Percentiles rank a stretch among this genome's conserved stretches.
These are phyloP conservation scores for Megathymus violae DNA, from an alignment of 1,140 invertebrate species.

Conservation along the genomic window DNA sequence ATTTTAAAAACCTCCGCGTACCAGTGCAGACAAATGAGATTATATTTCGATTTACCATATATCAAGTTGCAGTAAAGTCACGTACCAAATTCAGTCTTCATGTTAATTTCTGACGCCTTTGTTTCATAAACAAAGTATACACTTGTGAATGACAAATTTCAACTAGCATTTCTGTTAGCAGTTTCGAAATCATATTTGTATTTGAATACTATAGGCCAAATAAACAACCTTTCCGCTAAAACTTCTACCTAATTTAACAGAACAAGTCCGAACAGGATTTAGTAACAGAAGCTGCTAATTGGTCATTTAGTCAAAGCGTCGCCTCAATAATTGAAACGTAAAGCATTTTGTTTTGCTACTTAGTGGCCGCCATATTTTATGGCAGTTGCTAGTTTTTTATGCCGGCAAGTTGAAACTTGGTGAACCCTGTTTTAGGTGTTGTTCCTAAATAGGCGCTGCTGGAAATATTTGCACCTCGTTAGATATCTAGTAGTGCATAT, in stretches of 20 bases:
- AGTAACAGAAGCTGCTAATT: constrained; percentile 21
- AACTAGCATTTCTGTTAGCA: constrained; percentile 7
- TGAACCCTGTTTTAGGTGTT: constrained; percentile 12
- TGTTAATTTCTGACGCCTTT: background rate
- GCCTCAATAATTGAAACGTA: constrained; percentile 14
- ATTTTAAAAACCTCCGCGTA: no score
- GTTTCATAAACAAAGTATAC: background rate
- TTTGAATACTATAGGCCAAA: constrained; percentile 7
- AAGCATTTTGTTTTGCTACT: constrained; percentile 9
- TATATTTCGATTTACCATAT: background rate
- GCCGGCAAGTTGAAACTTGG: constrained; percentile 1
- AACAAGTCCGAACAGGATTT: constrained; percentile 11
- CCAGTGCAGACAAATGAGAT: background rate
- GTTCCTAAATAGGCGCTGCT: constrained; percentile 1
- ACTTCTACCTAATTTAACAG: constrained; percentile 4
- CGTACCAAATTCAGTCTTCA: background rate
- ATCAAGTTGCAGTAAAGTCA: background rate
- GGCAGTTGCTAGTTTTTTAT: constrained; percentile 8
- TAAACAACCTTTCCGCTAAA: constrained; percentile 22
- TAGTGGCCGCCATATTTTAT: background rate
- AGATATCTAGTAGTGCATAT: constrained; percentile 40
- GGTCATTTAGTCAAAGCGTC: constrained; percentile 17
- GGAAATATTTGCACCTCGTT: constrained; percentile 5
- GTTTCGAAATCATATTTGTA: constrained; percentile 11
- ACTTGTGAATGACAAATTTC: constrained; percentile 10